A percentile compares a stretch with the other conserved stretches of the same genome.
Evolutionary conservation across 2,888 invertebrate species (phyloP).

Genomic region (Ochropacha duplaris): DNA sequence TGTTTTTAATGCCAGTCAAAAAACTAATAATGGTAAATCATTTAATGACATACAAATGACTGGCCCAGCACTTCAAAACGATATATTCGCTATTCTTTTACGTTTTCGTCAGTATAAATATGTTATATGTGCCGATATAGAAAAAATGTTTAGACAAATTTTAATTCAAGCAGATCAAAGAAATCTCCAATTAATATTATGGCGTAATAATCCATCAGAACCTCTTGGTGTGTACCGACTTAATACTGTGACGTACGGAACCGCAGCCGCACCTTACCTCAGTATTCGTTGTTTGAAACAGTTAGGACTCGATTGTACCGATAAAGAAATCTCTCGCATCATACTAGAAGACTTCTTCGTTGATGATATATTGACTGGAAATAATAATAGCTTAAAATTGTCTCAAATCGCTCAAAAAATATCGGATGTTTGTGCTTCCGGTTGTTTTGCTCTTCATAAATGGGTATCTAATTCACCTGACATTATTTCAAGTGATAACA

Average conservation of each 20-base stretch:
- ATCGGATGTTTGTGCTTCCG: too few relatives aligned
- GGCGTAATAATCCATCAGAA: not conserved
- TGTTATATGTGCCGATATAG: not conserved
- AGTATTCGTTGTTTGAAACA: slow-evolving; percentile 7
- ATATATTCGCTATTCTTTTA: slow-evolving; percentile 10
- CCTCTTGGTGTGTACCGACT: not conserved
- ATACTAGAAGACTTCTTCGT: slow-evolving; percentile 9
- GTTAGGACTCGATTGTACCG: not conserved
- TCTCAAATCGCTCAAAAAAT: too few relatives aligned
- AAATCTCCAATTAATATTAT: too few relatives aligned
- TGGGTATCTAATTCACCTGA: too few relatives aligned
- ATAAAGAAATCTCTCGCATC: not conserved
- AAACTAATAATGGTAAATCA: slow-evolving; percentile 4
- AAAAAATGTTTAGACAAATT: too few relatives aligned
- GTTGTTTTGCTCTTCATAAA: too few relatives aligned
- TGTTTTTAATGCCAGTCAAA: slow-evolving; percentile 8
- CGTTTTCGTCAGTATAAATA: slow-evolving; percentile 10
- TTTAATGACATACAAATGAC: slow-evolving; percentile 11
- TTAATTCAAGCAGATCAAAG: too few relatives aligned
- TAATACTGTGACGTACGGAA: not conserved
- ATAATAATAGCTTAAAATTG: too few relatives aligned
- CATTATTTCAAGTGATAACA: too few relatives aligned
- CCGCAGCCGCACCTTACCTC: slow-evolving; percentile 5
- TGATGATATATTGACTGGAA: slow-evolving; percentile 4
- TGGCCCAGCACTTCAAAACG: slow-evolving; percentile 10